Conservation (phyloP, 2,888 invertebrate genomes). For the Glomeris marginata region DNA sequence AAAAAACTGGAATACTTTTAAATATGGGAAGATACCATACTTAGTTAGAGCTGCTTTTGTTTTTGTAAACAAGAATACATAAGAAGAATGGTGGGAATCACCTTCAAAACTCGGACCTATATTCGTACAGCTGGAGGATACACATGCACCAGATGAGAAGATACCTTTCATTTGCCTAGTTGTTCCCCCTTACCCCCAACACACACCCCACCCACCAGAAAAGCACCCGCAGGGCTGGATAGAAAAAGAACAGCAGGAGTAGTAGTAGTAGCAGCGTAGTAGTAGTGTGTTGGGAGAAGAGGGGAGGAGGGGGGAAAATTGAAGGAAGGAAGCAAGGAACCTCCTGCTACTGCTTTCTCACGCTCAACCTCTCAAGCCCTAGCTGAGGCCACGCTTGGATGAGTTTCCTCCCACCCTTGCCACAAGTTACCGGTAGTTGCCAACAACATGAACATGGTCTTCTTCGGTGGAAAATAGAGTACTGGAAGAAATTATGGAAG, state of each 20-base stretch:
- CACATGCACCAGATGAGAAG: no score
- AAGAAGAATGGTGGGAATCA: no score
- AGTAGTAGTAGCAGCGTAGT: constrained; percentile 9
- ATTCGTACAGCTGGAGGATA: no score
- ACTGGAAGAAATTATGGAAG: constrained; percentile 7
- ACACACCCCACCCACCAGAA: constrained; percentile 2
- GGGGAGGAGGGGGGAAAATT: constrained; percentile 8
- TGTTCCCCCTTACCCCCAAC: no score
- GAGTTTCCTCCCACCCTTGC: no score
- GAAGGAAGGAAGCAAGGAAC: constrained; percentile 2
- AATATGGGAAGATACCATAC: no score
- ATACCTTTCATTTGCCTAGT: neutral
- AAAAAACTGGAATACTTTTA: no score
- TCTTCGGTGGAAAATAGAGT: neutral
- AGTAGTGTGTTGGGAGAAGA: constrained; percentile 4
- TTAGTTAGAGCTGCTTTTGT: no score
- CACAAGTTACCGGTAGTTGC: no score
- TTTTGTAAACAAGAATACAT: no score
- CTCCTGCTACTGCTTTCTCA: constrained; percentile 4
- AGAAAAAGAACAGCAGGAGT: constrained; percentile 10
- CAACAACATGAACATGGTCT: neutral
- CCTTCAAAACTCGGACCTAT: no score
- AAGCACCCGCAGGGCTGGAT: constrained; percentile 12
- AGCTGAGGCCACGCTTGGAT: no score
- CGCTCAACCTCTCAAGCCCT: neutral